Evolutionary conservation across 2,797 vertebrate genomes (phyloP).

Genomic region (Schizothorax lantsangensis): DNA sequence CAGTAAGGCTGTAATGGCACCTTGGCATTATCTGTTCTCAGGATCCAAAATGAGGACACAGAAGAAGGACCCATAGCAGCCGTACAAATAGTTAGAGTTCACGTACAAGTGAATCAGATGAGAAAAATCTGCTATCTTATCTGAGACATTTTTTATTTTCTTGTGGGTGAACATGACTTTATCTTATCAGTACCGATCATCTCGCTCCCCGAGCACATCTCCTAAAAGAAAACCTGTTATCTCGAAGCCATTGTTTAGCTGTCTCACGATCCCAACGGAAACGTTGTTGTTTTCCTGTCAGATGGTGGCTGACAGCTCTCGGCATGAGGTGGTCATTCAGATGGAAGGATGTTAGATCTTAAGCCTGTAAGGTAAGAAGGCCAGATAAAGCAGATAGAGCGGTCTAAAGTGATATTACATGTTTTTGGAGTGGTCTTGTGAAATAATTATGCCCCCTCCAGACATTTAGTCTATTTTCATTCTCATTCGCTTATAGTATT

Average conservation of each 20-base stretch:
- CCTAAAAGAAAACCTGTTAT: constrained; percentile 26
- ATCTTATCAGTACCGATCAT: constrained; percentile 47
- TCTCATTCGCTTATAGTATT: background rate
- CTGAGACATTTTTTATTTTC: constrained; percentile 43
- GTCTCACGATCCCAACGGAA: constrained; percentile 28
- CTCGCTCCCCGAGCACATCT: constrained; percentile 11
- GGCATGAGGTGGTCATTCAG: constrained; percentile 24
- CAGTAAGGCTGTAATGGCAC: constrained; percentile 20
- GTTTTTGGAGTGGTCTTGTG: constrained; percentile 29
- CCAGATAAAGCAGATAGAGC: constrained; percentile 2
- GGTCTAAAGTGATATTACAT: constrained; percentile 12
- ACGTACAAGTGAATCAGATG: constrained; percentile 26
- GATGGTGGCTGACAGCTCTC: constrained; percentile 33
- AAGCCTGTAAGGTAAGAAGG: background rate
- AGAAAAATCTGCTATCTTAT: constrained; percentile 43
- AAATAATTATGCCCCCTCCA: constrained; percentile 19
- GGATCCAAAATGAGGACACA: constrained; percentile 40
- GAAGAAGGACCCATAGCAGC: constrained; percentile 12
- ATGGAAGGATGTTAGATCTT: background rate
- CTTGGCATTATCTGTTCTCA: constrained; percentile 35
- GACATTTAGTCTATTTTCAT: constrained; percentile 21
- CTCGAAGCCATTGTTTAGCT: constrained; percentile 21
- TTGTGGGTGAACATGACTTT: constrained; percentile 41
- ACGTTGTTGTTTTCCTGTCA: constrained; percentile 5
- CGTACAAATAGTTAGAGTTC: constrained; percentile 21